Evolutionary conservation across 2,888 invertebrate species (phyloP), one percentile per base, ranked within the genome.

Genomic region (Vanessa cardui): DNA sequence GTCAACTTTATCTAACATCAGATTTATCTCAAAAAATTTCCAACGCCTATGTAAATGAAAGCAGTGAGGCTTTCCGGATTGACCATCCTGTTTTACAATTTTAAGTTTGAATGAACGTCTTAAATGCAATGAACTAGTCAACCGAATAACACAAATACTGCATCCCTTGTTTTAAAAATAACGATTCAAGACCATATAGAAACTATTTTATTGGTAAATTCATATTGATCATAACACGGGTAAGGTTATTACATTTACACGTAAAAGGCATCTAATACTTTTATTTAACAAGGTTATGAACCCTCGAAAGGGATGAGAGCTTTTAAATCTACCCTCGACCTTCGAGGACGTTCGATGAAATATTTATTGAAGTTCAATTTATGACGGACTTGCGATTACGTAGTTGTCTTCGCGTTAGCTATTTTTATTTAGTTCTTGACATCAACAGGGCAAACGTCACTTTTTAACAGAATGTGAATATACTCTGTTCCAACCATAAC

Each of bases 361-460:
- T 81, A 81, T 82, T 81, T 81, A 80, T 81, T 76, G 73, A 77
- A 74, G 76, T 79, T 77, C 78, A 78, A 78, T 77, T 71, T 71
- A 68, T 69, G 62, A 64, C 72, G 73, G 18, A 8, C 18, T 9
- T 26, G 26, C 21, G 7, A n/a, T 33, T n/a, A 18, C 45, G 20
- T 54, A 54, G 52, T 31, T 31, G 26, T 52, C 31, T 52, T 54
- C 56, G 47, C 15, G 21, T 26, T 21, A 12, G n/a, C 18, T 33
- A n/a, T 16, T 52, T 52, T 26, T 52, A 26, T 52, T 52, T 49
- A 49, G 20, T 20, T 49, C 20, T 49, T 20, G 49, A 49, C 5
- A 8, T 49, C 9, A 20, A 9, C 49, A 49, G 39, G 12, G 3
- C 9, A 2, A 8, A 39, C 0, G 39, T 12, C 39, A 3, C 39